phyloP scores from a whole-genome alignment of 2,113 vertebrate genomes.

The Pseudorhombus dupliciocellatus region DNA sequence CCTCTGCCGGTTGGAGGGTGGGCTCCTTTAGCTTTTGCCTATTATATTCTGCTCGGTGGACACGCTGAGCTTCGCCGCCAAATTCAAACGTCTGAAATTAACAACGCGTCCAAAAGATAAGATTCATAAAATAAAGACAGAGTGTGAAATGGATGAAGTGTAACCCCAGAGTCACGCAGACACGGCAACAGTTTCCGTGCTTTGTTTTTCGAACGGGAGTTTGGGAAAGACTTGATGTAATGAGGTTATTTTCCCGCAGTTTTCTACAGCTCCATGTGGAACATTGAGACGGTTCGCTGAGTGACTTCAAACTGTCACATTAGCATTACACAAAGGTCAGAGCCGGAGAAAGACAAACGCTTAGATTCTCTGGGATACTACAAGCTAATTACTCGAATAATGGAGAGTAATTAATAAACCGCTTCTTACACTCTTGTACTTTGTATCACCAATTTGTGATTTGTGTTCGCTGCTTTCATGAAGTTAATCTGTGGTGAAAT shows the following conservation, averaged over 20 bases:
- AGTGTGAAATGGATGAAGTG: constrained; percentile 4
- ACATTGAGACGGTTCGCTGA: neutral
- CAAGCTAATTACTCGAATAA: constrained; percentile 41
- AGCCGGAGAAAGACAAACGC: neutral
- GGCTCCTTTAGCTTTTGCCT: neutral
- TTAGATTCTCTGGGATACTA: constrained; percentile 1
- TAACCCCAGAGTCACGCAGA: constrained; percentile 34
- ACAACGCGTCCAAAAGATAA: neutral
- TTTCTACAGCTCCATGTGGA: constrained; percentile 14
- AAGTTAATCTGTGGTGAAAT: constrained; percentile 40
- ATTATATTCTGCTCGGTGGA: neutral
- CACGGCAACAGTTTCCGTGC: constrained; percentile 44
- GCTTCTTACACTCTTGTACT: constrained; percentile 4
- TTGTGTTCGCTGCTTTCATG: constrained; percentile 23
- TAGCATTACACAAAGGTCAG: constrained; percentile 42
- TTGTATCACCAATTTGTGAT: constrained; percentile 20
- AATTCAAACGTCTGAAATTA: constrained; percentile 6
- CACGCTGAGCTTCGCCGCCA: neutral
- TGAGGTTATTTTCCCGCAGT: constrained; percentile 44
- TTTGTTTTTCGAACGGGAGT: constrained; percentile 32
- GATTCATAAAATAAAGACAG: neutral
- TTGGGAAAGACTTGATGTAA: constrained; percentile 51
- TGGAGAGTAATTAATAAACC: constrained; percentile 31
- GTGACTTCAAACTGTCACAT: constrained; percentile 26
- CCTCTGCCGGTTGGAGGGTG: constrained; percentile 1